A percentile compares a stretch with the other conserved stretches of the same genome.
These are phyloP conservation scores for Mimachlamys varia DNA, from an alignment of 2,888 invertebrate genomes.

Conservation along the genomic window DNA sequence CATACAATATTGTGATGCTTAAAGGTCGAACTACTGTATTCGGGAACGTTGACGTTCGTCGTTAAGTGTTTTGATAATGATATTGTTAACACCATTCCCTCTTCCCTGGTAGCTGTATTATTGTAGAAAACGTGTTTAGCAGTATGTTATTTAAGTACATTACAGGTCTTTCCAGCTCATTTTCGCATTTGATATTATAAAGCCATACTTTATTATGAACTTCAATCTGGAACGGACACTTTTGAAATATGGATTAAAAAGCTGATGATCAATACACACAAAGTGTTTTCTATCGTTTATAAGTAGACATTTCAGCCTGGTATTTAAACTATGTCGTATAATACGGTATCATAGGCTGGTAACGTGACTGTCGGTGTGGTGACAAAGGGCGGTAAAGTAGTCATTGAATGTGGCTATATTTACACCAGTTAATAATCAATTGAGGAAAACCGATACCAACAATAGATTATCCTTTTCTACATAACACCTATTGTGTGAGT, in stretches of 20 bases:
- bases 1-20: neutral
- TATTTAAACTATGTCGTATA: neutral
- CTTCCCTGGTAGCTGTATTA: too few species aligned
- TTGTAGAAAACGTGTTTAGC: too few species aligned
- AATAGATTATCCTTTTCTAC: conserved; percentile 5
- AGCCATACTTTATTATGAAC: too few species aligned
- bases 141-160: too few species aligned
- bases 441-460: neutral
- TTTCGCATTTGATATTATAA: too few species aligned
- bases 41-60: neutral
- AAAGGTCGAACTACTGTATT: neutral
- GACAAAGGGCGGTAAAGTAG: neutral
- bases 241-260: neutral
- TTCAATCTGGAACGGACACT: neutral
- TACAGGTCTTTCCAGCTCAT: too few species aligned
- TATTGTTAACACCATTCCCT: too few species aligned
- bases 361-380: neutral
- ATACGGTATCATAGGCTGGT: too few species aligned
- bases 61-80: neutral
- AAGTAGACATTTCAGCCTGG: neutral
- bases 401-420: neutral
- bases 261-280: neutral
- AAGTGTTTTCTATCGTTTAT: neutral
- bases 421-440: neutral
- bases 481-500: neutral